phyloP scores from a whole-genome alignment of 2,888 invertebrate genomes.

The Oeneis ivallda region DNA sequence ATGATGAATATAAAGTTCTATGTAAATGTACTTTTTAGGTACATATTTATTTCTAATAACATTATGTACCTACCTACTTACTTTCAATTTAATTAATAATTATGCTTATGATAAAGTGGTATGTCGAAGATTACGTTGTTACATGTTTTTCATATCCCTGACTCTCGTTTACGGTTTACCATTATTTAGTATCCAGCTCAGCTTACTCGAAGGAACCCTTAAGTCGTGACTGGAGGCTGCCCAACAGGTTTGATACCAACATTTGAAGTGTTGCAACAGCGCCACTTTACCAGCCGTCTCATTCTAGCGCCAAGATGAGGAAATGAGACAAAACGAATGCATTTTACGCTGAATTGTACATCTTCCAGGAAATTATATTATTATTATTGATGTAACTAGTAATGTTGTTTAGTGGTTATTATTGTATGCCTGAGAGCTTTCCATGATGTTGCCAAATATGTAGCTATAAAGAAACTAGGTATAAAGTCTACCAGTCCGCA shows the following conservation, averaged over 20 bases:
- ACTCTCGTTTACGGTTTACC: slow-evolving; percentile 33
- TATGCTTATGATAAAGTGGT: neutral
- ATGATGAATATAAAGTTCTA: too few relatives aligned
- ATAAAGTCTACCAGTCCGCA: too few relatives aligned
- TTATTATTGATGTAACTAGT: neutral
- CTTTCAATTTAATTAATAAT: too few relatives aligned
- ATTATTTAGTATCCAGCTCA: slow-evolving; percentile 51
- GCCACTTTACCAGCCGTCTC: slow-evolving; percentile 30
- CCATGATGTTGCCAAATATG: too few relatives aligned
- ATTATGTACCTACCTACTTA: too few relatives aligned
- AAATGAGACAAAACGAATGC: slow-evolving; percentile 28
- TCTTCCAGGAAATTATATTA: neutral
- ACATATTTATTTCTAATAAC: too few relatives aligned
- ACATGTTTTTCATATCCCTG: slow-evolving; percentile 17
- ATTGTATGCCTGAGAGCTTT: too few relatives aligned
- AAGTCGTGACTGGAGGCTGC: slow-evolving; percentile 65
- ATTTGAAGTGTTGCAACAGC: slow-evolving; percentile 41
- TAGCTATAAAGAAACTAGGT: too few relatives aligned
- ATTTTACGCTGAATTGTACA: slow-evolving; percentile 21
- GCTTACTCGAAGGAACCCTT: slow-evolving; percentile 61
- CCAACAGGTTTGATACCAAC: slow-evolving; percentile 58
- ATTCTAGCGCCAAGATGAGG: slow-evolving; percentile 28
- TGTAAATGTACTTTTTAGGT: too few relatives aligned
- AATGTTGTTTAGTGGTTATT: too few relatives aligned
- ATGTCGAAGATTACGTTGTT: neutral